Conservation (phyloP, 2,888 invertebrate species). For the Trichopoda pennipes region DNA sequence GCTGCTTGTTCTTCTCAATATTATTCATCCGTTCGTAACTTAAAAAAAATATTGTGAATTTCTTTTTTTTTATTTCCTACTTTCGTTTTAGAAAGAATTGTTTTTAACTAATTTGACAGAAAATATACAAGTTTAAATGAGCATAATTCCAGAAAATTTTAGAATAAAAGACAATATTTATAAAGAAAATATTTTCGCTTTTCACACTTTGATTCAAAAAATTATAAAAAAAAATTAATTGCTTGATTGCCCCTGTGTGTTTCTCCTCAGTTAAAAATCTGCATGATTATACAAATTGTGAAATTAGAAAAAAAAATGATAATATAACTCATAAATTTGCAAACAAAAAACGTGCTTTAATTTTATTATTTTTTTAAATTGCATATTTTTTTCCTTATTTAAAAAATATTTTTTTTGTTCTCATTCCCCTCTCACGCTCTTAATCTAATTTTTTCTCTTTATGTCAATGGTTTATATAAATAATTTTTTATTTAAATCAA, state of each 20-base stretch:
- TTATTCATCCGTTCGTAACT: constrained; percentile 66
- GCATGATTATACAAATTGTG: constrained; percentile 29
- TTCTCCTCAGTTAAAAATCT: constrained; percentile 46
- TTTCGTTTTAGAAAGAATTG: constrained; percentile 34
- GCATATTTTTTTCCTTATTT: constrained; percentile 47
- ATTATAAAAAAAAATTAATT: constrained; percentile 39
- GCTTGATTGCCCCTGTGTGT: constrained; percentile 57
- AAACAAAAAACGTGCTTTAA: constrained; percentile 58
- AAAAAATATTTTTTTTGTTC: constrained; percentile 52
- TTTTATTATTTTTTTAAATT: constrained; percentile 59
- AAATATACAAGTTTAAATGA: constrained; percentile 3
- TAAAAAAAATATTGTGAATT: constrained; percentile 61
- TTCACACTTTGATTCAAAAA: constrained; percentile 27
- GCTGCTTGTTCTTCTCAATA: constrained; percentile 62
- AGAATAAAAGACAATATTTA: constrained; percentile 16
- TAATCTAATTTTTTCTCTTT: constrained; percentile 34
- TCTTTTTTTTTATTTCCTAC: constrained; percentile 56
- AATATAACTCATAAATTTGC: constrained; percentile 53
- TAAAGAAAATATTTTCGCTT: constrained; percentile 29
- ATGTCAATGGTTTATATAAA: constrained; percentile 44
- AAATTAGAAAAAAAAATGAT: constrained; percentile 43
- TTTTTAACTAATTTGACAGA: constrained; percentile 12
- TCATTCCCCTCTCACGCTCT: constrained; percentile 53
- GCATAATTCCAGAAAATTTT: neutral
- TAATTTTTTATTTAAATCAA: constrained; percentile 56